phyloP scores from a whole-genome alignment of 2,113 vertebrate genomes.

The Emberiza fucata region DNA sequence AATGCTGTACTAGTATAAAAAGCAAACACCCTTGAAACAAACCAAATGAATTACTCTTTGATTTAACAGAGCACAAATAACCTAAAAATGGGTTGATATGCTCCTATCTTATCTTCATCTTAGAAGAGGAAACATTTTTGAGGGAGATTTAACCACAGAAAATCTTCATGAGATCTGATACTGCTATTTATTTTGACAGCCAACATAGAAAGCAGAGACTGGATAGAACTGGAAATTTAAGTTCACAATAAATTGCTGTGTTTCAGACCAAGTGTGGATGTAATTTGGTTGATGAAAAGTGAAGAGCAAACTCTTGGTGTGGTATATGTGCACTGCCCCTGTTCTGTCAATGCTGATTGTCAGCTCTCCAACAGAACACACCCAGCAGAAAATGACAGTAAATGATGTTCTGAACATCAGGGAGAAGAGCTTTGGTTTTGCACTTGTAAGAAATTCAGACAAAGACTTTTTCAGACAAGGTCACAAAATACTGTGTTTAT shows the following conservation, averaged over 20 bases:
- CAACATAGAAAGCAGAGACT: neutral
- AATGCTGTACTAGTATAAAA: constrained; percentile 45
- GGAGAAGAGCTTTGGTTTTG: neutral
- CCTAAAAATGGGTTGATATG: neutral
- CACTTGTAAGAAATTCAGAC: neutral
- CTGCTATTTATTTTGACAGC: neutral
- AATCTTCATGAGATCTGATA: neutral
- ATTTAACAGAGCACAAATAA: neutral
- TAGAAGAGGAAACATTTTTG: neutral
- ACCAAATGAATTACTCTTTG: constrained; percentile 11
- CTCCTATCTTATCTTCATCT: neutral
- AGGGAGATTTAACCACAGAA: neutral
- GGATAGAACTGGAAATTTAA: neutral
- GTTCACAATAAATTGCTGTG: neutral
- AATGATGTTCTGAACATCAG: neutral
- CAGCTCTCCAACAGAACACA: neutral
- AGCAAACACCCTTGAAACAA: constrained; percentile 32
- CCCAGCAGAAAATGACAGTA: neutral
- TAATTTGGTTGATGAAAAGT: neutral
- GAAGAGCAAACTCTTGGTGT: neutral
- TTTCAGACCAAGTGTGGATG: neutral
- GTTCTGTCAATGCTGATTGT: neutral
- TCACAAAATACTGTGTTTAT: neutral
- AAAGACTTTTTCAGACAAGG: neutral
- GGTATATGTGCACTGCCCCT: neutral